phyloP scores from a whole-genome alignment of 2,797 vertebrate genomes.

The Enteromius viviparus region DNA sequence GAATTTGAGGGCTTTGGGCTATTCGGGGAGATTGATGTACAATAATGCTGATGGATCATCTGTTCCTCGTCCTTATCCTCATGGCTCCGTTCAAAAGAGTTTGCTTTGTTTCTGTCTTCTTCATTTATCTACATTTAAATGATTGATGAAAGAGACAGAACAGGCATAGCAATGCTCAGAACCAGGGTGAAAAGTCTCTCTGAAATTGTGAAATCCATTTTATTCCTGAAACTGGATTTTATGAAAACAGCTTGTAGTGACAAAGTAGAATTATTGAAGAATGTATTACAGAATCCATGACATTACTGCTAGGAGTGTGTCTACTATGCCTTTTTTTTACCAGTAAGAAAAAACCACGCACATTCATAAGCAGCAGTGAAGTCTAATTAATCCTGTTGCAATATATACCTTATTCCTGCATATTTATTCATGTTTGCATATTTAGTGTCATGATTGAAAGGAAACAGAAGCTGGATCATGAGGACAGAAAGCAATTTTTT shows the following conservation, averaged over 20 bases:
- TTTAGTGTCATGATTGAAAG: background rate
- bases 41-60: slow-evolving; percentile 30
- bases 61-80: slow-evolving; percentile 17
- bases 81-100: slow-evolving; percentile 2
- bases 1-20: slow-evolving; percentile 2
- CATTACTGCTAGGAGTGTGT: slow-evolving; percentile 12
- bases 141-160: slow-evolving; percentile 13
- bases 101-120: slow-evolving; percentile 16
- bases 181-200: background rate
- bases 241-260: background rate
- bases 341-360: background rate
- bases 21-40: slow-evolving; percentile 9
- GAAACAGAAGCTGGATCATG: background rate
- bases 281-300: background rate
- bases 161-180: background rate
- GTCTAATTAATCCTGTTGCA: background rate
- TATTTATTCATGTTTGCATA: slow-evolving; percentile 25
- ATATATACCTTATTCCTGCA: slow-evolving; percentile 9
- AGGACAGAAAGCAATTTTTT: slow-evolving; percentile 6
- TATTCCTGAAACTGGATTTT: slow-evolving; percentile 19
- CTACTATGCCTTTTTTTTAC: background rate
- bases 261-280: background rate
- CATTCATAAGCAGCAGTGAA: background rate
- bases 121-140: slow-evolving; percentile 33
- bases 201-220: slow-evolving; percentile 3